Evolutionary conservation across 2,797 vertebrate genomes (phyloP), one percentile per base, ranked within the genome.

Genomic region (Sylvilagus floridanus): DNA sequence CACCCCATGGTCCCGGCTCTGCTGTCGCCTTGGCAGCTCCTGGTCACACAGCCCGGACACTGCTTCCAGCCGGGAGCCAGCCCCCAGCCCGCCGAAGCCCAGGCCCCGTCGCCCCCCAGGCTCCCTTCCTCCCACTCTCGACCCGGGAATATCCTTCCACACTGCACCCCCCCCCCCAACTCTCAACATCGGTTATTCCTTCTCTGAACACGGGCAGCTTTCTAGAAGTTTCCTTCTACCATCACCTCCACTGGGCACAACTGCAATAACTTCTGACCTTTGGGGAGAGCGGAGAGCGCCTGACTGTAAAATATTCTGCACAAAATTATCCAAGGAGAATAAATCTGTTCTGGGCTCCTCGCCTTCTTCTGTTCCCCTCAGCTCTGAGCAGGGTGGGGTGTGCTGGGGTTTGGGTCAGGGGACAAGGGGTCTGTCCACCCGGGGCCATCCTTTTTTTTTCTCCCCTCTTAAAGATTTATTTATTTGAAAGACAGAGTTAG

Each of bases 231-330:
- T 96, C 96, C 57, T 96, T 96, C 95, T 88, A 97, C 96, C 7
- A 54, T 93, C 97, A 97, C 96, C 96, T 95, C 97, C 97, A 97
- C 37, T 96, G 97, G 97, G 93, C 97, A 94, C 97, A 97, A 97
- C 83, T 97, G 98, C 98, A 98, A 97, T 98, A 98, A 98, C 96
- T 98, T 97, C 98, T 97, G 97, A 97, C 75, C 94, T 98, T 98
- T 97, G 96, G 97, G 98, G 97, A 98, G 98, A 98, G 96, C 97
- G 95, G 97, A 97, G 96, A 97, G 97, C 90, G 97, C 84, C 97
- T 97, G 87, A 98, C 97, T 97, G 95, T 97, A 98, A 97, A 95
- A 97, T 97, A 97, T 97, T 98, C 98, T 98, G 96, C 98, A 97
- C 95, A 97, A 97, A 97, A 96, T 97, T 96, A 97, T 97, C 96